Evolutionary conservation across 2,113 vertebrate genomes (phyloP).

Genomic region (Opisthocomus hoazin): DNA sequence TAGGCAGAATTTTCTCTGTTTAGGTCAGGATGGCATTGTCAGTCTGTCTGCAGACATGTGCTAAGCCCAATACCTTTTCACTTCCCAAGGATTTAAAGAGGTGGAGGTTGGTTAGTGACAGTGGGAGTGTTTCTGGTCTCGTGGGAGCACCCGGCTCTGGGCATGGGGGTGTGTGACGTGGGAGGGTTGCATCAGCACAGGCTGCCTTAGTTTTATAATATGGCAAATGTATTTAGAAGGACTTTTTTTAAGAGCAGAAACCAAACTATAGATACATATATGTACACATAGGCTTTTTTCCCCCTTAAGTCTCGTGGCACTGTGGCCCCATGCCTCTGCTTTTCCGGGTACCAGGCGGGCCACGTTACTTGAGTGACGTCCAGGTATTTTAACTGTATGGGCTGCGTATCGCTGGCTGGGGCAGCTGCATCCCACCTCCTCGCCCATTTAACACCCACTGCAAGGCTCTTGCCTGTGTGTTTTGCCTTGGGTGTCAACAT

Average conservation of each 20-base stretch:
- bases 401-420: background rate
- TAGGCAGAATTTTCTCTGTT: background rate
- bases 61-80: background rate
- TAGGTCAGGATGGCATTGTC: background rate
- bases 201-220: background rate
- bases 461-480: background rate
- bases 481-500: background rate
- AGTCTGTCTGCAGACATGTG: background rate
- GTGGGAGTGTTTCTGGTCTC: rapidly evolving
- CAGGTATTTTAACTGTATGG: background rate
- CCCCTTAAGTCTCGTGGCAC: background rate
- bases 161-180: background rate
- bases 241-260: background rate
- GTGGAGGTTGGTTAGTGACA: background rate
- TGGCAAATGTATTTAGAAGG: background rate
- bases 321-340: background rate
- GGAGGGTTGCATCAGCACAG: background rate
- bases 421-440: background rate
- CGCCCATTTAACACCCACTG: background rate
- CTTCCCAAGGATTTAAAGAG: background rate
- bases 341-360: background rate
- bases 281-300: background rate
- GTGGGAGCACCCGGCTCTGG: background rate
- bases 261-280: background rate
- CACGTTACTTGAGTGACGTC: background rate